These are phyloP conservation scores for Tolmerus cingulatus DNA, from an alignment of 2,888 invertebrate genomes.

Conservation along the genomic window DNA sequence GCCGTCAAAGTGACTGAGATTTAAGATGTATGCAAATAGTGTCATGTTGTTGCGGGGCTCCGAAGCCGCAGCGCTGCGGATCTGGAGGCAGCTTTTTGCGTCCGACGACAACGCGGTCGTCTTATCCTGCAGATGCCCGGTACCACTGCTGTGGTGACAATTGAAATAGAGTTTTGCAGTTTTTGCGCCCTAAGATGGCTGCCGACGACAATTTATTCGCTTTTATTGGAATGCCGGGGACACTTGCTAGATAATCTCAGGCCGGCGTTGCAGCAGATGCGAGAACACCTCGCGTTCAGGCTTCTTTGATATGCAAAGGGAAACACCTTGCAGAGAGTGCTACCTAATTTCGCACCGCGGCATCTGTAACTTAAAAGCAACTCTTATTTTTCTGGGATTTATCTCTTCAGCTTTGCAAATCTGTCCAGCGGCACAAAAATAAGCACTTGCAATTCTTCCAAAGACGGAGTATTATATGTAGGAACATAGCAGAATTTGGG, in stretches of 20 bases:
- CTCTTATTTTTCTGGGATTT: not conserved
- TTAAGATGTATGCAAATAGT: conserved; percentile 54
- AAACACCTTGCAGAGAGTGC: not conserved
- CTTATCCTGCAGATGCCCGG: not conserved
- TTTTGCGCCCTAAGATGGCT: conserved; percentile 1
- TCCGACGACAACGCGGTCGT: conserved; percentile 40
- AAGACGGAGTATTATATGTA: not conserved
- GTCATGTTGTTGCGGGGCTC: conserved; percentile 50
- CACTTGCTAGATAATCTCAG: not conserved
- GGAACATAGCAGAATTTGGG: not conserved
- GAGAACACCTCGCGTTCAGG: not conserved
- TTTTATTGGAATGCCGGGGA: not conserved
- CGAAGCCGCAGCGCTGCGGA: conserved; percentile 40
- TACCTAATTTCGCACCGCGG: not conserved
- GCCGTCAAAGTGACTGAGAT: conserved; percentile 52
- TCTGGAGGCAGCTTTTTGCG: conserved; percentile 40
- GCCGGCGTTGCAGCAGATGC: not conserved
- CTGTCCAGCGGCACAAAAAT: not conserved
- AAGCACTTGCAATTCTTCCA: not conserved
- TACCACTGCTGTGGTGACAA: conserved; percentile 13
- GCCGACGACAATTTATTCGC: conserved; percentile 4
- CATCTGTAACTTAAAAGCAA: not conserved
- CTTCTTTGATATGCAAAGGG: not conserved
- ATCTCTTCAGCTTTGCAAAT: not conserved
- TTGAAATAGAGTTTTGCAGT: conserved; percentile 28